Base-by-base conservation (phyloP, 2,113 vertebrate species). In the Nibea albiflora region DNA sequence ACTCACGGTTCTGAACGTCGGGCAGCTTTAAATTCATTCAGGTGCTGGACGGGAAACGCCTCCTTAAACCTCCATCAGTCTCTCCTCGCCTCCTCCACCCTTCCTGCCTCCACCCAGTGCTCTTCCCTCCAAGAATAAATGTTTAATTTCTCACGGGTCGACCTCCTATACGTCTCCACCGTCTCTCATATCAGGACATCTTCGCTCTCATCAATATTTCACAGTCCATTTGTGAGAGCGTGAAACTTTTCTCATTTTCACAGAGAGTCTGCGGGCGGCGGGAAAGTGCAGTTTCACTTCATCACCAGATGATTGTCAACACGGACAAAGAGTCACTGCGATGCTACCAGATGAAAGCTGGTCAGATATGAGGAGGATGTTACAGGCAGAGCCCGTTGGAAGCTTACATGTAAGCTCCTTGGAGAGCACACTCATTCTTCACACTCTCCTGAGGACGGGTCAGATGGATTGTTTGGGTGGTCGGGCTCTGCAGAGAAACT, bases 211-310 rank as follows among this genome's bases (percentile, higher is more conserved):
- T 81, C 16, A 83, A 83, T 87, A 75, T 76, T 81, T 87, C 65
- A 85, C 73, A 3, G 35, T 58, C 76, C 35, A 57, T 75, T 80
- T 80, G 70, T 19, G 19, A 49, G 46, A 62, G 67, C 73, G 67
- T 70, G 56, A 66, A 88, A 78, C 76, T 81, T 83, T 85, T 76
- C 74, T 85, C 65, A 78, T 90, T 78, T 76, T 39, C 60, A 52
- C 2, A 66, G 61, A 19, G 50, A 39, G 39, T 50, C 88, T 16
- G 54, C 9, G 0, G 61, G 83, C 64, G 7, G 2, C 57, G 14
- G 31, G 31, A 31, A 64, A 44, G 2, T 0, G 3, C 2, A 20
- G 54, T 15, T 58, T 1, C 17, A 54, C 58, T 53, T 44, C 60
- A 9, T 63, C 72, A 9, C 42, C 63, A 53, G 62, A 83, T 49